These are phyloP conservation scores for Chondrosia reniformis DNA, from an alignment of 37 sponge, comb jelly and placozoan species.

Conservation along the genomic window DNA sequence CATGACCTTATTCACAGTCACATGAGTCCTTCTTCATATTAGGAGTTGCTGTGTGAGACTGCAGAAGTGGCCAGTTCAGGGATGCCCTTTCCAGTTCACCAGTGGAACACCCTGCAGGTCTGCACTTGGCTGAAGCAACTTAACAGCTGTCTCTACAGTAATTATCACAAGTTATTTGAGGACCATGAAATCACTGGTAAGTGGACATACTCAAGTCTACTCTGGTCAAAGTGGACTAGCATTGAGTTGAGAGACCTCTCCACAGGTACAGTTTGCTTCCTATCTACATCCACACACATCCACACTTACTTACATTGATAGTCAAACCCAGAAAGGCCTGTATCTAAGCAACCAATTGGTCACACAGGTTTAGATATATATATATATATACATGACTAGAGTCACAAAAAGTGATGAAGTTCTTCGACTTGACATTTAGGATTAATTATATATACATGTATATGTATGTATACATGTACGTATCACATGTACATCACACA, in stretches of 20 bases:
- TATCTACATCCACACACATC: too few relatives aligned
- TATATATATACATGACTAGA: too few relatives aligned
- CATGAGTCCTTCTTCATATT: not conserved
- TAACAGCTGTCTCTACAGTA: constrained; percentile 26
- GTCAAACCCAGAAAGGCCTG: too few relatives aligned
- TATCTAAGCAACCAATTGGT: too few relatives aligned
- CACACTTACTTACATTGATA: too few relatives aligned
- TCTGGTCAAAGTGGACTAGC: too few relatives aligned
- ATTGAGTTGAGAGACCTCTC: too few relatives aligned
- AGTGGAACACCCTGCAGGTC: constrained; percentile 42
- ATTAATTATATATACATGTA: not conserved
- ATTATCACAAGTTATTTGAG: constrained; percentile 30
- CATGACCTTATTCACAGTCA: not conserved
- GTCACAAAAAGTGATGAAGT: constrained; percentile 7
- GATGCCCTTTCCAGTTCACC: constrained; percentile 28
- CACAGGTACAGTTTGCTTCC: too few relatives aligned
- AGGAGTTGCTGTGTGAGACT: constrained; percentile 9
- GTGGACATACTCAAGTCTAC: too few relatives aligned
- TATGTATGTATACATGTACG: not conserved
- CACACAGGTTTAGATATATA: too few relatives aligned
- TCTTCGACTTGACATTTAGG: constrained; percentile 21
- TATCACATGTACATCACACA: not conserved
- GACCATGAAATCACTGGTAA: constrained; percentile 63
- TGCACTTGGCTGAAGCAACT: constrained; percentile 48
- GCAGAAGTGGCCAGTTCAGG: not conserved